phyloP scores from a whole-genome alignment of 2,797 vertebrate genomes.

The Tragopan temminckii region DNA sequence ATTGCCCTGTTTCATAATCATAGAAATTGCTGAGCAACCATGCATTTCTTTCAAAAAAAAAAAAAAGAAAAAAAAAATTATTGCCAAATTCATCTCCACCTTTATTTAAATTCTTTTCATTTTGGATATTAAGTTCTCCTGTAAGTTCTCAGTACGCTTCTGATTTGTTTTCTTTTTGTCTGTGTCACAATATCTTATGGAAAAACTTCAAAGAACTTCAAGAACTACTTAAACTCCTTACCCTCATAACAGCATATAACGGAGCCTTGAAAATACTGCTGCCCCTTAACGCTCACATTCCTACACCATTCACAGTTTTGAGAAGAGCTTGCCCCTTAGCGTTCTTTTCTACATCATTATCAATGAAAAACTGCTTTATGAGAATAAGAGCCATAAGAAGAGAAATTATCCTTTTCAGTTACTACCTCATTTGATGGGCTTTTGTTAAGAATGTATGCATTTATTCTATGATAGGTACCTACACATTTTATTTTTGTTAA shows the following conservation, averaged over 20 bases:
- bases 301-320: not conserved
- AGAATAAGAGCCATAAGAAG: not conserved
- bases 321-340: not conserved
- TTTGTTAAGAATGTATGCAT: not conserved
- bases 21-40: not conserved
- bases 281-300: not conserved
- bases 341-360: not conserved
- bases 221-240: not conserved
- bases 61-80: not conserved
- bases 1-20: conserved; percentile 3
- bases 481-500: not conserved
- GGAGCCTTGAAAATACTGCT: not conserved
- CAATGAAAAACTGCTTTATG: not conserved
- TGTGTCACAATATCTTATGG: not conserved
- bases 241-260: not conserved
- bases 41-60: not conserved
- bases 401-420: not conserved
- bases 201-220: not conserved
- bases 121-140: not conserved
- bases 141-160: fast-evolving
- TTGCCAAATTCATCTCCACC: not conserved
- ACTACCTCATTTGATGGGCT: not conserved
- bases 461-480: not conserved
- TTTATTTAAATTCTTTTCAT: not conserved
- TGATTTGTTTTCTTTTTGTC: not conserved